phyloP scores from a whole-genome alignment of 2,113 vertebrate species.

The Lepus timidus region DNA sequence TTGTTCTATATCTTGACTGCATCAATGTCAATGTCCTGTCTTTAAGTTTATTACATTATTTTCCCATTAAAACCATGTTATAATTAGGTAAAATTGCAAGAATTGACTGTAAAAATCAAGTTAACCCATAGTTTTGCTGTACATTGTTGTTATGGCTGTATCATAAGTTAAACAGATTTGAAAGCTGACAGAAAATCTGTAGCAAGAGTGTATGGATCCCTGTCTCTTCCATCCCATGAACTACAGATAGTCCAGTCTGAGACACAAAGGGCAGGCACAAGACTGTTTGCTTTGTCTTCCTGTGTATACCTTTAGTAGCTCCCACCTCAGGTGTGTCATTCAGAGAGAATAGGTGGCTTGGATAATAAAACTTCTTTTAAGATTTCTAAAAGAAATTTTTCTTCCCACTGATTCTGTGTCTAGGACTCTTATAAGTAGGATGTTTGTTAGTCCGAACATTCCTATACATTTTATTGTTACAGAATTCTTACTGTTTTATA shows the following conservation, averaged over 20 bases:
- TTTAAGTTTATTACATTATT: slow-evolving; percentile 24
- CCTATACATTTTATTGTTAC: background rate
- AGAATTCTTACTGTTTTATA: slow-evolving; percentile 40
- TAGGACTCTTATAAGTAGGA: slow-evolving; percentile 15
- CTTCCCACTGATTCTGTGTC: slow-evolving; percentile 12
- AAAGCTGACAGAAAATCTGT: background rate
- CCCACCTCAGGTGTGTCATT: background rate
- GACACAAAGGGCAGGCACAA: background rate
- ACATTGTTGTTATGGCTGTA: background rate
- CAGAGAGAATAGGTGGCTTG: background rate
- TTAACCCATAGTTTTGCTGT: slow-evolving; percentile 19
- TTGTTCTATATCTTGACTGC: background rate
- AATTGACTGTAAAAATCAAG: background rate
- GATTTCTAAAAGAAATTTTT: slow-evolving; percentile 17
- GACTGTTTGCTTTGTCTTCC: background rate
- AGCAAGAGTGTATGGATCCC: background rate
- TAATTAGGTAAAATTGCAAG: slow-evolving; percentile 25
- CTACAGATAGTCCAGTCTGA: background rate
- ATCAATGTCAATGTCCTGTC: background rate
- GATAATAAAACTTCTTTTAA: background rate
- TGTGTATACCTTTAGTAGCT: rapidly evolving
- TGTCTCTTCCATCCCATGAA: background rate
- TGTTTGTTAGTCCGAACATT: background rate
- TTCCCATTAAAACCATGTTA: slow-evolving; percentile 29
- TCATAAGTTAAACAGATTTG: slow-evolving; percentile 13